Evolutionary conservation across 53 echinoderm and acorn worm genomes (phyloP).

Genomic region (Mesocentrotus franciscanus): DNA sequence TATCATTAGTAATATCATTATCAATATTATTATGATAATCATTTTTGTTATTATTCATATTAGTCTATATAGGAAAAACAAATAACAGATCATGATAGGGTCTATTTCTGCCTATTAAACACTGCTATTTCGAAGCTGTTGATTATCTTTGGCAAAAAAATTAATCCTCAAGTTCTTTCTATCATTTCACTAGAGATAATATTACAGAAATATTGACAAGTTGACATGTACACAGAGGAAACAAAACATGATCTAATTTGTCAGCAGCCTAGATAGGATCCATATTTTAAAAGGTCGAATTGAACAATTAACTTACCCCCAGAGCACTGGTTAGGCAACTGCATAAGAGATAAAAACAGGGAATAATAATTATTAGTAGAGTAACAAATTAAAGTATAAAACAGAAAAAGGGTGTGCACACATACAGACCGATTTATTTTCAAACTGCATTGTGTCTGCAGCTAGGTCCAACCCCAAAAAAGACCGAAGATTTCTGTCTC

Average conservation of each 20-base stretch:
- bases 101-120: too few relatives aligned
- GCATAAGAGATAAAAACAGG: slow-evolving; percentile 52
- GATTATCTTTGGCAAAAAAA: background rate
- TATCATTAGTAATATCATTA: too few relatives aligned
- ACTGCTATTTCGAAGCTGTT: background rate
- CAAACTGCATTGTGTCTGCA: too few relatives aligned
- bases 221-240: background rate
- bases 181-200: background rate
- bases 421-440: too few relatives aligned
- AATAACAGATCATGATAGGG: too few relatives aligned
- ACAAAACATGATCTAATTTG: background rate
- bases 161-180: background rate
- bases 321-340: slow-evolving; percentile 95
- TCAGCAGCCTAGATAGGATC: background rate
- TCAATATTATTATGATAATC: too few relatives aligned
- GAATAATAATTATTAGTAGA: background rate
- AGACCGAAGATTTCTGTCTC: too few relatives aligned
- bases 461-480: too few relatives aligned
- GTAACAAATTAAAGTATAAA: background rate
- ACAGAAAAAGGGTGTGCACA: too few relatives aligned
- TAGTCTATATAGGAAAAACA: too few relatives aligned
- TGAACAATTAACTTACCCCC: slow-evolving; percentile 81
- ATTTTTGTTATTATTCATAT: too few relatives aligned
- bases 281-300: background rate
- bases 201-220: background rate